Conservation (phyloP, 2,888 invertebrate genomes). For the Achlya flavicornis region DNA sequence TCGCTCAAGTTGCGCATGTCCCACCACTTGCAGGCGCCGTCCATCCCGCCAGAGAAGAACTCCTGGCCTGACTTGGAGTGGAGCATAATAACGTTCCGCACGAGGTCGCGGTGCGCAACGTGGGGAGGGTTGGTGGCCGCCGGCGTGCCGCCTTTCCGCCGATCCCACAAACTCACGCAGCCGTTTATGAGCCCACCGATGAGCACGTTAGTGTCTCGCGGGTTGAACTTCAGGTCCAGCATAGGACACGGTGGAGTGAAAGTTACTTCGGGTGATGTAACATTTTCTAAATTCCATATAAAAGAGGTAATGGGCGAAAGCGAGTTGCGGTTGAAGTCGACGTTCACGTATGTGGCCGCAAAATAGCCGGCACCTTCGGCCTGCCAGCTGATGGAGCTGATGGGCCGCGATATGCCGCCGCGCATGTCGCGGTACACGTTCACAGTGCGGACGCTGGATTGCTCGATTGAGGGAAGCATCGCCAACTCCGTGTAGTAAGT, state of each 20-base stretch:
- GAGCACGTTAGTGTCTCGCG: constrained; percentile 88
- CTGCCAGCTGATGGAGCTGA: constrained; percentile 93
- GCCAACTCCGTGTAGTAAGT: constrained; percentile 91
- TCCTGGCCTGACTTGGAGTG: constrained; percentile 96
- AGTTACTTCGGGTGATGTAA: constrained; percentile 88
- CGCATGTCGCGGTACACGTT: constrained; percentile 91
- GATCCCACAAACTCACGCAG: constrained; percentile 89
- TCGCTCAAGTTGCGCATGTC: constrained; percentile 86
- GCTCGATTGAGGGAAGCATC: constrained; percentile 85
- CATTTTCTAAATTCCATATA: constrained; percentile 96
- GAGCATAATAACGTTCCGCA: constrained; percentile 93
- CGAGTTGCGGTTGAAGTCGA: constrained; percentile 86
- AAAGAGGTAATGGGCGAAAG: constrained; percentile 74
- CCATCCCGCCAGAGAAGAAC: constrained; percentile 95
- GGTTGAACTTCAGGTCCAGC: constrained; percentile 93
- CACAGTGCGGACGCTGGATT: constrained; percentile 88
- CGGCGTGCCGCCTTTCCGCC: constrained; percentile 89
- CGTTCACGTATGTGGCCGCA: constrained; percentile 92
- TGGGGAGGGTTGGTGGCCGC: constrained; percentile 89
- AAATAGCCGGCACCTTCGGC: constrained; percentile 91
- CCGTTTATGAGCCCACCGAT: constrained; percentile 88
- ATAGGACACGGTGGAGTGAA: constrained; percentile 88
- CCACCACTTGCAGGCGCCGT: constrained; percentile 94
- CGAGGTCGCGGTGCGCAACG: constrained; percentile 93
- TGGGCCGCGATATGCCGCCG: constrained; percentile 83